phyloP scores from a whole-genome alignment of 2,888 invertebrate species.

The Drosophila subsilvestris region DNA sequence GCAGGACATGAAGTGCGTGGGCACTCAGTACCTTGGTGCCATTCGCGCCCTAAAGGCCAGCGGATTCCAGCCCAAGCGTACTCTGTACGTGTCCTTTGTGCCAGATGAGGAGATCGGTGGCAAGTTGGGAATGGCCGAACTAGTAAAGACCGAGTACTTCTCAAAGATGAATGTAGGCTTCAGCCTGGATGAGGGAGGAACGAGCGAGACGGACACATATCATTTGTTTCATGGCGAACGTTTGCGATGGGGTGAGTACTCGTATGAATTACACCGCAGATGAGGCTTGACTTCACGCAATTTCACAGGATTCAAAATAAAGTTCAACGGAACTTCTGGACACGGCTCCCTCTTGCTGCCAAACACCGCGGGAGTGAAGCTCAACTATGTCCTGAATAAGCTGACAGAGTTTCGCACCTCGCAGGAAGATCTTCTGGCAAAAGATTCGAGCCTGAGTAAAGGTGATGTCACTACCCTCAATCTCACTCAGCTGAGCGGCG shows the following conservation, averaged over 20 bases:
- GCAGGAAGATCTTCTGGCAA: constrained; percentile 85
- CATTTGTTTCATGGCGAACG: constrained; percentile 88
- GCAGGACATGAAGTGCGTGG: constrained; percentile 94
- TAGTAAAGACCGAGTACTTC: constrained; percentile 88
- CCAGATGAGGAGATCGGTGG: constrained; percentile 89
- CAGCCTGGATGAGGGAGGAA: constrained; percentile 91
- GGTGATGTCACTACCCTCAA: constrained; percentile 91
- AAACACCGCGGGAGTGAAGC: constrained; percentile 90
- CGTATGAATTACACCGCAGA: accelerated
- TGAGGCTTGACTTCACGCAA: neutral
- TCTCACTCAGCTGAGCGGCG: constrained; percentile 89
- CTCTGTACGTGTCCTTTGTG: constrained; percentile 89
- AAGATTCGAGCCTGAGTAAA: constrained; percentile 82
- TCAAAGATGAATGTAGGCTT: constrained; percentile 89
- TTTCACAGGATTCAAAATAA: constrained; percentile 86
- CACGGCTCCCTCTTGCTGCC: constrained; percentile 89
- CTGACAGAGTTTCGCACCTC: constrained; percentile 87
- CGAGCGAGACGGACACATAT: constrained; percentile 88
- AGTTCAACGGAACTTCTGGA: constrained; percentile 88
- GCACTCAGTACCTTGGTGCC: constrained; percentile 90
- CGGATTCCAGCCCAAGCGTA: constrained; percentile 86
- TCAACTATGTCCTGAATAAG: constrained; percentile 87
- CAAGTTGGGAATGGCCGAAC: constrained; percentile 88
- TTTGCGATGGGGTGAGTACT: constrained; percentile 88
- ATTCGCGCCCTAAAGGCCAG: constrained; percentile 87